Evolutionary conservation across 2,113 vertebrate species (phyloP), one percentile per base, ranked within the genome.

Genomic region (Chunga burmeisteri): DNA sequence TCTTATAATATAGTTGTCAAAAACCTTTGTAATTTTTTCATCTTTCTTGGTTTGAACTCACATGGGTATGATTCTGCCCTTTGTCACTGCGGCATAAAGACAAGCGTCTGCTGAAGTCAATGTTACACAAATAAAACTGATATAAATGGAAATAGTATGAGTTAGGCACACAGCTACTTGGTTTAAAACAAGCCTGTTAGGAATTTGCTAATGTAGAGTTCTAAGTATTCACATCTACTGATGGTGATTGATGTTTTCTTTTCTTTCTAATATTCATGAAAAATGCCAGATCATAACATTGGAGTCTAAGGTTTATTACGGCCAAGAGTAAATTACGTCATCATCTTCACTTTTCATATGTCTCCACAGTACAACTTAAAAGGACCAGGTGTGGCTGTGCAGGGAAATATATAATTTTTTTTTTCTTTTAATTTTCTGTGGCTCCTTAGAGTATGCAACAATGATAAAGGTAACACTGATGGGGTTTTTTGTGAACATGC

Each of bases 1-100:
- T 96, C 71, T 92, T 73, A 94, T 93, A 95, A 96, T 81, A 92
- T 55, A 71, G 32, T 67, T 93, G 79, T 95, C 78, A 95, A 52
- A 95, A 96, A 75, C 56, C 74, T 94, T 78, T 93, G 90, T 75
- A 47, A 88, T 85, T 95, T 95, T 71, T 83, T 91, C 78, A 73
- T 30, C 77, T 93, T 72, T 94, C 94, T 94, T 85, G 70, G 65
- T 90, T 86, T 94, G 79, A 95, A 91, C 86, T 95, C 26, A 0
- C 42, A 61, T 23, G 79, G 8, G 61, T 94, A 70, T 19, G 66
- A 94, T 73, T 91, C 93, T 93, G 93, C 79, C 91, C 59, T 95
- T 84, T 89, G 74, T 87, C 62, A 30, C 70, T 93, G 46, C 1
- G 1, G n/a, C 0, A 1, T 84, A 91, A 84, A 92, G 77, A 81